Conservation (phyloP, 2,113 vertebrate genomes). For the Desmodus rotundus region DNA sequence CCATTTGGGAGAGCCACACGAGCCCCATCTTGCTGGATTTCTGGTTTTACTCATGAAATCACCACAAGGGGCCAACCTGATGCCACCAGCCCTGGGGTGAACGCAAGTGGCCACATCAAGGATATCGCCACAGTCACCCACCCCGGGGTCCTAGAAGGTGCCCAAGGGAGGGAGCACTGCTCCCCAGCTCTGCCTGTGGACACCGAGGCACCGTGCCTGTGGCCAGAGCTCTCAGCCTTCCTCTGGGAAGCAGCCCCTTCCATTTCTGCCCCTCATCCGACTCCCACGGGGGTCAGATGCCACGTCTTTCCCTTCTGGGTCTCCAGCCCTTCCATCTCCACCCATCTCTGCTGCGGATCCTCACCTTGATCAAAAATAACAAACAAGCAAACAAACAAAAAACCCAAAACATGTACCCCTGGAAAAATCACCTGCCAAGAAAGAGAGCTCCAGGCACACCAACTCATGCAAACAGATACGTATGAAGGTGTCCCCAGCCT, state of each 20-base stretch:
- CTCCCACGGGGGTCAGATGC: not conserved
- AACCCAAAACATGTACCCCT: not conserved
- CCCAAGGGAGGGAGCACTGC: not conserved
- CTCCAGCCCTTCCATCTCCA: not conserved
- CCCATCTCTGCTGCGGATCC: not conserved
- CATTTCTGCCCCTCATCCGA: not conserved
- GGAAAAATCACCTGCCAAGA: not conserved
- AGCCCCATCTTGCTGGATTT: not conserved
- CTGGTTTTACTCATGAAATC: not conserved
- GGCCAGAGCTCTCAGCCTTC: not conserved
- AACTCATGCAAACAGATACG: not conserved
- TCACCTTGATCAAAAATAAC: not conserved
- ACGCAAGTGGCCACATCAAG: not conserved
- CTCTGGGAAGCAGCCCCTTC: not conserved
- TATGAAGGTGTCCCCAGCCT: not conserved
- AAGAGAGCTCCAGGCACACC: not conserved
- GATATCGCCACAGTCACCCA: not conserved
- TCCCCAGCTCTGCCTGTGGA: not conserved
- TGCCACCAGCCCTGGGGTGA: not conserved
- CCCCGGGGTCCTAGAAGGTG: not conserved
- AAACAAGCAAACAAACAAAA: not conserved
- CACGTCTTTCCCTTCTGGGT: not conserved
- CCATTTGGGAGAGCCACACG: not conserved
- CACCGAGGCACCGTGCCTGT: fast-evolving
- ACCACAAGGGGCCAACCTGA: not conserved